Base-by-base conservation (phyloP, 2,797 vertebrate genomes). In the Sebastiscus albofasciatus region DNA sequence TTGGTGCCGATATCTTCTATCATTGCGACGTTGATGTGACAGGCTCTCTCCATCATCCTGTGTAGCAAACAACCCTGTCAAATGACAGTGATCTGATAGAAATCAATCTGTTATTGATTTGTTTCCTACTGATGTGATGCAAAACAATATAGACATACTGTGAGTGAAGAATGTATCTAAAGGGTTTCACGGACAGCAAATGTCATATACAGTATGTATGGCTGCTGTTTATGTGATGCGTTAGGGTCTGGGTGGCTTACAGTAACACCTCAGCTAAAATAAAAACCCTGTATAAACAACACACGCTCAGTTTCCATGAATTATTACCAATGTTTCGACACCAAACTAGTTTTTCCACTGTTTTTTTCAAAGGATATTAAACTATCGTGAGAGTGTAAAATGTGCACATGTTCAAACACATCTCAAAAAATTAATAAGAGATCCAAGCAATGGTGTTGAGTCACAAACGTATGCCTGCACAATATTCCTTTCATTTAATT, bases 1-100 rank as follows among this genome's bases (percentile, higher is more conserved):
- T 95, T 95, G 69, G 81, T 75, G 73, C 76, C 34, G 1, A 71
- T 11, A 2, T 93, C 91, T 8, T 95, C 94, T 1, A 72, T 79
- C 94, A 96, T 93, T 16, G 87, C 84, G 4, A 96, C 84, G 83
- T 89, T 94, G 70, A 94, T 46, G 81, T 95, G 93, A 80, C 72
- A 75, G 24, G 58, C 46, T 77, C 46, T 70, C 39, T 93, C 93
- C 81, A 91, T 93, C 72, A 77, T 93, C 55, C 33, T 77, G 59
- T 61, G 67, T 59, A 31, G 60, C 14, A 36, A 36, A 54, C 20
- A 6, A 22, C 20, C 4, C 49, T 54, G 49, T 54, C 20, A 54
- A n/a, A 13, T 29, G 36, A 70, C 9, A 52, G 12, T 0, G 5
- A 69, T 10, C 29, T 5, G 18, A 58, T 6, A 20, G 27, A 72